Evolutionary conservation across 2,797 vertebrate genomes (phyloP).

Genomic region (Merluccius polli): DNA sequence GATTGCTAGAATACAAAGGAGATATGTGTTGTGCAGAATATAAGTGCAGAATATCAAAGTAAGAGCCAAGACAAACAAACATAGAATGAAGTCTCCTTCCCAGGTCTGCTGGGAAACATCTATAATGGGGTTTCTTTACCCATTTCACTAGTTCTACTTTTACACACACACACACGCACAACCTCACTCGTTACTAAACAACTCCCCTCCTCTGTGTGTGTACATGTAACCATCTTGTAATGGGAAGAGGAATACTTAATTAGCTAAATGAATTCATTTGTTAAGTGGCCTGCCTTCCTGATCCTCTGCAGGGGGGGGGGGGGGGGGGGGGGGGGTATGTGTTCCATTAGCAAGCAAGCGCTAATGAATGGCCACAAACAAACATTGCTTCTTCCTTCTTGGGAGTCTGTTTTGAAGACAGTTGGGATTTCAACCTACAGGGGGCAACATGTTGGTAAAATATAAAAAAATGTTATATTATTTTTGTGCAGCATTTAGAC

Average conservation of each 20-base stretch:
- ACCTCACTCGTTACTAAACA: not conserved
- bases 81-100: too few relatives aligned
- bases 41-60: too few relatives aligned
- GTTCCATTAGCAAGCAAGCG: not conserved
- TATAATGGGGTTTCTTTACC: too few relatives aligned
- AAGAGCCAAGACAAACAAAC: too few relatives aligned
- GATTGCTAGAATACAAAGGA: too few relatives aligned
- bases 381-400: not conserved
- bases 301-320: constrained; percentile 32
- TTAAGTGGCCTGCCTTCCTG: constrained; percentile 29
- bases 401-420: too few relatives aligned
- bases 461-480: too few relatives aligned
- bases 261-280: constrained; percentile 41
- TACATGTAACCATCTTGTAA: not conserved
- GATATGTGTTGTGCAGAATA: too few relatives aligned
- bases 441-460: not conserved
- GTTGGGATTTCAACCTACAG: not conserved
- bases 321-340: not conserved
- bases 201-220: not conserved
- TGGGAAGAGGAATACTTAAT: not conserved
- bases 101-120: too few relatives aligned
- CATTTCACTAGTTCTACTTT: too few relatives aligned
- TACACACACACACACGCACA: too few relatives aligned
- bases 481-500: too few relatives aligned
- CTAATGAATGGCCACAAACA: not conserved